Evolutionary conservation across 2,888 invertebrate species (phyloP).

Genomic region (Chironomus riparius): DNA sequence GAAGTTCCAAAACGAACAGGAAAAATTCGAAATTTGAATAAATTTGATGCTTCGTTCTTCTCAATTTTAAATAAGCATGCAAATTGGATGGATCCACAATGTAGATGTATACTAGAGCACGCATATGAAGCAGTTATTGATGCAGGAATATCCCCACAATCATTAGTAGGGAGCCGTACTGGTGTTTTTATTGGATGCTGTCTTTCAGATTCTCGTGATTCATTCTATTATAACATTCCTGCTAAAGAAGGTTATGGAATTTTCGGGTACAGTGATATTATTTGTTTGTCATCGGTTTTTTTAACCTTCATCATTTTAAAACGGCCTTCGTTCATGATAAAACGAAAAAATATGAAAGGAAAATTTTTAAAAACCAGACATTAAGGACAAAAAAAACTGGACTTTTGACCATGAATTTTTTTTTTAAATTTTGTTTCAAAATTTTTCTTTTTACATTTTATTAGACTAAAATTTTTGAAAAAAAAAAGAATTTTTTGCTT

Average conservation of each 20-base stretch:
- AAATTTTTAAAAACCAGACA: too few relatives aligned
- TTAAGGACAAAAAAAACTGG: too few relatives aligned
- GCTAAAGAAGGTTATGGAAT: slow-evolving; percentile 17
- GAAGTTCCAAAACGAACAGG: slow-evolving; percentile 68
- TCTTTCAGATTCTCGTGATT: slow-evolving; percentile 62
- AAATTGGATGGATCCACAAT: slow-evolving; percentile 69
- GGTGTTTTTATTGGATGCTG: slow-evolving; percentile 68
- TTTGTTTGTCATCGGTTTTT: too few relatives aligned
- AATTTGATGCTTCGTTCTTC: slow-evolving; percentile 70
- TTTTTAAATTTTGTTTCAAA: too few relatives aligned
- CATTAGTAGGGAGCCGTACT: slow-evolving; percentile 55
- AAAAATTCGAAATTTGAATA: slow-evolving; percentile 57
- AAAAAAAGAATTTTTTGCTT: too few relatives aligned
- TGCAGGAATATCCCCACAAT: slow-evolving; percentile 59
- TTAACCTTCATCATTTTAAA: too few relatives aligned
- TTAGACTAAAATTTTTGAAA: too few relatives aligned
- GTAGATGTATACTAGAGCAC: slow-evolving; percentile 65
- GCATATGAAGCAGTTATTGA: slow-evolving; percentile 71
- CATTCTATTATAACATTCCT: slow-evolving; percentile 42
- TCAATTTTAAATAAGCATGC: slow-evolving; percentile 67
- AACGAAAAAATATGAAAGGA: too few relatives aligned
- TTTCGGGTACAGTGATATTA: slow-evolving; percentile 3
- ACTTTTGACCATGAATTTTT: too few relatives aligned
- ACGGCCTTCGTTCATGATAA: not conserved
- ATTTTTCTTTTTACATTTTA: too few relatives aligned